phyloP scores from a whole-genome alignment of 2,888 invertebrate species.

The Cremastinae sp. region DNA sequence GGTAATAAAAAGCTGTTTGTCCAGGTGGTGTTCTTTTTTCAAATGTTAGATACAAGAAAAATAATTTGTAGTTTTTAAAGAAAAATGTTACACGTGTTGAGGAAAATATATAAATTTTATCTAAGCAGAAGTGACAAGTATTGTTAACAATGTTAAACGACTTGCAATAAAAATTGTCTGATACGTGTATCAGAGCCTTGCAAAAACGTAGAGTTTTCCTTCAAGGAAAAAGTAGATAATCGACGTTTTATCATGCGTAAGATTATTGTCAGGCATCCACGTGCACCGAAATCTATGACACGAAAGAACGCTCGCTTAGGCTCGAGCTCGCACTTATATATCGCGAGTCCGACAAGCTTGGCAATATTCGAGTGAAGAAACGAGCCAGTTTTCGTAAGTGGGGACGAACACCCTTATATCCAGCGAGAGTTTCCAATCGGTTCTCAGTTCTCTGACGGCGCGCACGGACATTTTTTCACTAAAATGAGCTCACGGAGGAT shows the following conservation, averaged over 20 bases:
- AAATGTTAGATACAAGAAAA: no score
- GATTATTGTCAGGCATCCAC: not conserved
- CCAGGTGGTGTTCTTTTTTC: no score
- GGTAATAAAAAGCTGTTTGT: no score
- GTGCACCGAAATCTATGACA: not conserved
- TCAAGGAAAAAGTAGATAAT: not conserved
- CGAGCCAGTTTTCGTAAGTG: conserved; percentile 27
- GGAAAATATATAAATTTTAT: no score
- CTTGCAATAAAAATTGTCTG: no score
- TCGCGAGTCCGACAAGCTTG: conserved; percentile 6
- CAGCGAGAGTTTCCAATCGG: conserved; percentile 20
- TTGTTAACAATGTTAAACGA: no score
- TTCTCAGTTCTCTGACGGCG: conserved; percentile 34
- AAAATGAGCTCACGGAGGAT: conserved; percentile 27
- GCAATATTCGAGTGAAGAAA: conserved; percentile 21
- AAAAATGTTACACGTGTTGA: no score
- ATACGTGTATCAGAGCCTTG: no score
- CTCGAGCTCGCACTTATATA: not conserved
- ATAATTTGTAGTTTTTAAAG: no score
- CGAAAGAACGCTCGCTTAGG: not conserved
- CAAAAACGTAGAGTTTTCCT: no score
- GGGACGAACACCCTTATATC: conserved; percentile 42
- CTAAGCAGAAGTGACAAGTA: no score
- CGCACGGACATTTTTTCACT: conserved; percentile 13
- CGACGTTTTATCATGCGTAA: no score